phyloP scores from a whole-genome alignment of 1,140 invertebrate genomes.

The Papilio helenus region DNA sequence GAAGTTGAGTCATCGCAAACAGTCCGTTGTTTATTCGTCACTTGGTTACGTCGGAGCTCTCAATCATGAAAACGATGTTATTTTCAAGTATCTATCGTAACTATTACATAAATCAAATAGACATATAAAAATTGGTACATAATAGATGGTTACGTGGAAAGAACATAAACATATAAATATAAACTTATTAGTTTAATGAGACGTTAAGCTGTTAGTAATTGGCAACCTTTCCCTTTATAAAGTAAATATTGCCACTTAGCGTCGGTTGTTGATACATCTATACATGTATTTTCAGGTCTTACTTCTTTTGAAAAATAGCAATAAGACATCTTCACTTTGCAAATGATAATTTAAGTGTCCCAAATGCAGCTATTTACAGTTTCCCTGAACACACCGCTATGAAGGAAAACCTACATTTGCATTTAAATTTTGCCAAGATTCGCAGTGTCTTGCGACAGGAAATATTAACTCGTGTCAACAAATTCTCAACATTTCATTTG shows the following conservation, averaged over 20 bases:
- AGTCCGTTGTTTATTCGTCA: slow-evolving; percentile 60
- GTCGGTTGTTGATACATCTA: too few species aligned
- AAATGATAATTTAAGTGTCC: too few species aligned
- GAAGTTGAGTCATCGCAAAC: slow-evolving; percentile 51
- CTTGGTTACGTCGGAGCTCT: slow-evolving; percentile 54
- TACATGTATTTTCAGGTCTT: too few species aligned
- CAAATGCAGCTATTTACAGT: too few species aligned
- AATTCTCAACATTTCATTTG: not conserved
- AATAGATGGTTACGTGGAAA: slow-evolving; percentile 39
- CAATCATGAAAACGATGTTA: slow-evolving; percentile 44
- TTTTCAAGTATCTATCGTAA: slow-evolving; percentile 41
- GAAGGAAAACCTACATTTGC: too few species aligned
- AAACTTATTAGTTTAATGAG: not conserved
- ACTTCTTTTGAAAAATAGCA: too few species aligned
- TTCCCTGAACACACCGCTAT: too few species aligned
- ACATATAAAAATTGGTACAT: slow-evolving; percentile 46
- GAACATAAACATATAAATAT: slow-evolving; percentile 35
- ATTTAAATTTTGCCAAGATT: not conserved
- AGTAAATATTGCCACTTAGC: too few species aligned
- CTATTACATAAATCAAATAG: slow-evolving; percentile 55
- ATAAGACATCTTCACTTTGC: too few species aligned
- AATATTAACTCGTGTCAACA: slow-evolving; percentile 15
- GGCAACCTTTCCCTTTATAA: not conserved
- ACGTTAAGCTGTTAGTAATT: not conserved
- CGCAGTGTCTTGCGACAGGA: not conserved